Evolutionary conservation across 2,797 vertebrate species (phyloP).

Genomic region (Chaenodraco wilsoni): DNA sequence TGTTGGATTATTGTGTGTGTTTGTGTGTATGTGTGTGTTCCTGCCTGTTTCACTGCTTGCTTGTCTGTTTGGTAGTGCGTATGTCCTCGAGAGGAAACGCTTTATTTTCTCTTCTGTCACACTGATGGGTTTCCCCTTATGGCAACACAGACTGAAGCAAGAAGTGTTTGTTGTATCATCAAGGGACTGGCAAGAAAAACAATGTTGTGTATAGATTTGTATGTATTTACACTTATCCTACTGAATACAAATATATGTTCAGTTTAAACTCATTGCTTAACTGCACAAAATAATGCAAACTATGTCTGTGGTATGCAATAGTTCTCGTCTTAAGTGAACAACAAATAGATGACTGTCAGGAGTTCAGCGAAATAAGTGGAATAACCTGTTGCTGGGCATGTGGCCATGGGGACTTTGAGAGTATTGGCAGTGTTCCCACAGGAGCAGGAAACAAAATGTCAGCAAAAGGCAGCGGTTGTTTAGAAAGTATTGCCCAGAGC

Average conservation of each 20-base stretch:
- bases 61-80: slow-evolving; percentile 27
- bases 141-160: slow-evolving; percentile 36
- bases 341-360: not conserved
- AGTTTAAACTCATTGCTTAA: not conserved
- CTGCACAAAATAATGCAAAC: not conserved
- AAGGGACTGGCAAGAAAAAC: slow-evolving; percentile 7
- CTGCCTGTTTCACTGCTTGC: not conserved
- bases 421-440: slow-evolving; percentile 14
- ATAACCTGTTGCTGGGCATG: slow-evolving; percentile 53
- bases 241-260: not conserved
- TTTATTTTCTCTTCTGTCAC: slow-evolving; percentile 42
- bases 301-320: not conserved
- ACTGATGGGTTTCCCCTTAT: slow-evolving; percentile 39
- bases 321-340: slow-evolving; percentile 1
- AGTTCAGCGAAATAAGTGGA: not conserved
- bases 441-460: slow-evolving; percentile 33
- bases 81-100: slow-evolving; percentile 37
- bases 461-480: slow-evolving; percentile 49
- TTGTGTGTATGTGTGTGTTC: not conserved
- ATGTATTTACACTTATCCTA: not conserved
- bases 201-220: slow-evolving; percentile 5
- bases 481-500: slow-evolving; percentile 32
- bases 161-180: slow-evolving; percentile 29
- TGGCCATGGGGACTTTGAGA: slow-evolving; percentile 6
- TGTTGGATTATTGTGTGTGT: slow-evolving; percentile 1